These are phyloP conservation scores for Gobio gobio DNA, from an alignment of 2,113 vertebrate genomes.

Conservation along the genomic window DNA sequence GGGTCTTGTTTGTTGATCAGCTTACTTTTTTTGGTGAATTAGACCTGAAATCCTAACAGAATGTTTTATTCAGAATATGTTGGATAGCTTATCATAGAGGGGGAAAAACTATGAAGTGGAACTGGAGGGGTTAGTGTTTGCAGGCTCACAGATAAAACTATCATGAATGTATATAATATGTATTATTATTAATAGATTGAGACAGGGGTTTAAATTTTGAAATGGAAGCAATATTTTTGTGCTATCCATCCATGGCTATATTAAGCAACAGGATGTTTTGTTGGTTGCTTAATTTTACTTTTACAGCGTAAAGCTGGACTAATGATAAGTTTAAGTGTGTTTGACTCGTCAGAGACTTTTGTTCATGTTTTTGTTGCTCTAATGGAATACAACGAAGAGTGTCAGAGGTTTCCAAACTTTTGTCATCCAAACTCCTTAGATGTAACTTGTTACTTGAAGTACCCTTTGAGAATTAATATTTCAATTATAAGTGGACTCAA, in stretches of 20 bases:
- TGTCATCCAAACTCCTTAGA: no score
- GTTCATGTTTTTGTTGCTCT: not conserved
- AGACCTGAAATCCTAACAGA: conserved; percentile 15
- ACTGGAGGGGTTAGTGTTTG: not conserved
- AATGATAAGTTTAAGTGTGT: not conserved
- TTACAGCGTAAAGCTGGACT: not conserved
- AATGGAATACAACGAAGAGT: not conserved
- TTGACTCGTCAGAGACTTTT: not conserved
- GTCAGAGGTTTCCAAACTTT: not conserved
- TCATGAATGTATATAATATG: not conserved
- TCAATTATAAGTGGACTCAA: no score
- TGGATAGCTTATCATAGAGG: not conserved
- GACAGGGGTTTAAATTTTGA: not conserved
- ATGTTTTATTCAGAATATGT: conserved; percentile 8
- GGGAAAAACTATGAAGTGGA: not conserved
- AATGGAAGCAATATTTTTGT: not conserved
- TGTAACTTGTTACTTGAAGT: no score
- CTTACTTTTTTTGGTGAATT: conserved; percentile 18
- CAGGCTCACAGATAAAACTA: not conserved
- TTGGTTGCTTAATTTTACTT: not conserved
- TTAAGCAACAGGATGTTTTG: not conserved
- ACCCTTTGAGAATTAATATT: no score
- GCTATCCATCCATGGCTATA: not conserved
- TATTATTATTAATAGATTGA: not conserved
- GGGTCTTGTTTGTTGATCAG: conserved; percentile 18